Evolutionary conservation across 2,888 invertebrate species (phyloP).

Genomic region (Lasioglossum marginatum): DNA sequence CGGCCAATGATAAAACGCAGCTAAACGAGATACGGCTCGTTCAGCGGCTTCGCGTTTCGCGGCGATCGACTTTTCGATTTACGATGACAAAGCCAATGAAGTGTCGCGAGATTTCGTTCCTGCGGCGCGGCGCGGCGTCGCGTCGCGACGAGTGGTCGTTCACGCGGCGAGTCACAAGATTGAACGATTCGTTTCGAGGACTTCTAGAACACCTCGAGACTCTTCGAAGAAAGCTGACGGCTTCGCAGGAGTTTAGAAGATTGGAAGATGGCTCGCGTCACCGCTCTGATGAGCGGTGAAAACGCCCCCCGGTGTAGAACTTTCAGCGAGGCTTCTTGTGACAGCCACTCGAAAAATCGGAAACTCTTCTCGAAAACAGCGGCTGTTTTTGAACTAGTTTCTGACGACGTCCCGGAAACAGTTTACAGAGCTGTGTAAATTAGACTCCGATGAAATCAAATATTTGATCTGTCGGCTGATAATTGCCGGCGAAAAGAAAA

Average conservation of each 20-base stretch:
- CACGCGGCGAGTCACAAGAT: slow-evolving; percentile 24
- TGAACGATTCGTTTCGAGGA: slow-evolving; percentile 32
- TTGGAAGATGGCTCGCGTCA: slow-evolving; percentile 22
- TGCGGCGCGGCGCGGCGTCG: not conserved
- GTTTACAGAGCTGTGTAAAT: not conserved
- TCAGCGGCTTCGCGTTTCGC: slow-evolving; percentile 21
- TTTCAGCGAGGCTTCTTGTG: not conserved
- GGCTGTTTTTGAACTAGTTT: not conserved
- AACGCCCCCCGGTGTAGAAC: not conserved
- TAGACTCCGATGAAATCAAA: not conserved
- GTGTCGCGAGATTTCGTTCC: slow-evolving; percentile 6
- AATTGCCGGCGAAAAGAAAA: not conserved
- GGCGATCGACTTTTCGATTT: slow-evolving; percentile 65
- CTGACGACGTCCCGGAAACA: not conserved
- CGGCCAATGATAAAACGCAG: slow-evolving; percentile 47
- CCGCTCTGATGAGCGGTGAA: slow-evolving; percentile 3
- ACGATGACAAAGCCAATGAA: slow-evolving; percentile 38
- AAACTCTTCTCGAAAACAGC: not conserved
- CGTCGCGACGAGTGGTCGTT: slow-evolving; percentile 12
- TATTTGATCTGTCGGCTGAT: not conserved
- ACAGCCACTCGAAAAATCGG: not conserved
- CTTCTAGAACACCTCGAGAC: not conserved
- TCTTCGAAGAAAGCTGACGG: not conserved
- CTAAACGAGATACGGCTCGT: slow-evolving; percentile 36
- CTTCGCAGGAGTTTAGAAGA: slow-evolving; percentile 5